A percentile compares a stretch with the other conserved stretches of the same genome.
Evolutionary conservation across 2,113 vertebrate genomes (phyloP).

Genomic region (Helogale parvula): DNA sequence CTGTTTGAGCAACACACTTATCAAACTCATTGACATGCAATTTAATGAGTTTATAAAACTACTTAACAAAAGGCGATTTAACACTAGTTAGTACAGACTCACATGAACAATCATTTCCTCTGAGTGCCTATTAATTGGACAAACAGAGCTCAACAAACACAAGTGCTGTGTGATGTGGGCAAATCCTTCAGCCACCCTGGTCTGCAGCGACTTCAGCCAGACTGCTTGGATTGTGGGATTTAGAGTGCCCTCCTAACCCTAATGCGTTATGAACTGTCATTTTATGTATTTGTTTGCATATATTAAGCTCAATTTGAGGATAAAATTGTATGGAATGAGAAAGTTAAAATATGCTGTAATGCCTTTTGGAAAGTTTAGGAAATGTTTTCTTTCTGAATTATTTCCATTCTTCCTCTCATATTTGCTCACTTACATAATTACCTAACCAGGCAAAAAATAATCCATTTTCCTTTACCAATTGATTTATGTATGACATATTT

Average conservation of each 20-base stretch:
- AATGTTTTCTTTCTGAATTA: slow-evolving; percentile 8
- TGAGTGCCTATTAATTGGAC: not conserved
- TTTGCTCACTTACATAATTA: not conserved
- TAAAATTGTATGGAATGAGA: not conserved
- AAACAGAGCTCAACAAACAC: not conserved
- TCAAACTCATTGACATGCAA: not conserved
- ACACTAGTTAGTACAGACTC: not conserved
- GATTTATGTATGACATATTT: not conserved
- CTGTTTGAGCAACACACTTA: not conserved
- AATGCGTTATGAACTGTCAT: not conserved
- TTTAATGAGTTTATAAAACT: slow-evolving; percentile 17
- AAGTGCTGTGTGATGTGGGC: not conserved
- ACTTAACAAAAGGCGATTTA: slow-evolving; percentile 3
- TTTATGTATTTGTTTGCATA: not conserved
- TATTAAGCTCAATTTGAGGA: not conserved
- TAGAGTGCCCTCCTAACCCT: not conserved
- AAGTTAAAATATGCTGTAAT: not conserved
- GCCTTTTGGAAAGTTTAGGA: not conserved
- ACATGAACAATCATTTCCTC: not conserved
- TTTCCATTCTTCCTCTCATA: slow-evolving; percentile 32
- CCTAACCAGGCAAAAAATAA: slow-evolving; percentile 17
- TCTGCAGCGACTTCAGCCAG: not conserved
- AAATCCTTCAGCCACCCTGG: not conserved
- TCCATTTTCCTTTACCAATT: not conserved
- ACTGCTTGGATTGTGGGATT: not conserved